Conservation (phyloP, 2,113 vertebrate genomes). For the Leptosomus discolor region DNA sequence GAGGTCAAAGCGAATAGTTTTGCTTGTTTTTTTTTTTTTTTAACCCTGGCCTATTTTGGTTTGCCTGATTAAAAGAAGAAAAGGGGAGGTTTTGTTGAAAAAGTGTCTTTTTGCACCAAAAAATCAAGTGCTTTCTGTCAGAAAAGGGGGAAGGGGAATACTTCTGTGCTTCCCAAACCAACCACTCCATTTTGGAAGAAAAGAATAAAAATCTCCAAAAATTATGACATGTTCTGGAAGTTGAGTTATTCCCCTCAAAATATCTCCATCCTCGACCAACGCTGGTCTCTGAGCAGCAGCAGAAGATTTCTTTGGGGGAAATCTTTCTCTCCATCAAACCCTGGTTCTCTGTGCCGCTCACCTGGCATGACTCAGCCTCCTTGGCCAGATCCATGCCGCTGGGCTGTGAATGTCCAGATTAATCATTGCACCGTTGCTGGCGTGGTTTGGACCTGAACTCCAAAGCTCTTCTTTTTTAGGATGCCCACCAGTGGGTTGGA, state of each 20-base stretch:
- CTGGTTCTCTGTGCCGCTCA: neutral
- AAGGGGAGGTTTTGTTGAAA: neutral
- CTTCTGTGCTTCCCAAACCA: fast-evolving
- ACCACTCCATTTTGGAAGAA: neutral
- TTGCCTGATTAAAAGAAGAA: neutral
- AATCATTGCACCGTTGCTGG: neutral
- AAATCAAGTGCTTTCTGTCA: neutral
- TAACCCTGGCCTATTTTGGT: neutral
- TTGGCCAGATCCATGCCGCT: neutral
- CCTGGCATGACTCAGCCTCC: neutral
- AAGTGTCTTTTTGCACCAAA: neutral
- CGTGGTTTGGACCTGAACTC: fast-evolving
- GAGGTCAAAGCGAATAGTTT: neutral
- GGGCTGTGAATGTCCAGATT: neutral
- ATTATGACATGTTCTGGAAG: neutral
- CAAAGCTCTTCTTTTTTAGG: neutral
- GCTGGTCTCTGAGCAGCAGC: neutral
- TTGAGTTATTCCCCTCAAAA: neutral
- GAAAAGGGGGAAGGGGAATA: neutral
- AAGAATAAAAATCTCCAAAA: neutral
- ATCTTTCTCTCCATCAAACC: neutral
- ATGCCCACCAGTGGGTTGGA: neutral
- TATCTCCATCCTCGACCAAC: neutral
- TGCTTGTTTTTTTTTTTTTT: neutral
- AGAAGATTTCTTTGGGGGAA: neutral